A percentile compares a stretch with the other conserved stretches of the same genome.
These are phyloP conservation scores for Larimichthys crocea DNA, from an alignment of 2,113 vertebrate species.

Conservation along the genomic window DNA sequence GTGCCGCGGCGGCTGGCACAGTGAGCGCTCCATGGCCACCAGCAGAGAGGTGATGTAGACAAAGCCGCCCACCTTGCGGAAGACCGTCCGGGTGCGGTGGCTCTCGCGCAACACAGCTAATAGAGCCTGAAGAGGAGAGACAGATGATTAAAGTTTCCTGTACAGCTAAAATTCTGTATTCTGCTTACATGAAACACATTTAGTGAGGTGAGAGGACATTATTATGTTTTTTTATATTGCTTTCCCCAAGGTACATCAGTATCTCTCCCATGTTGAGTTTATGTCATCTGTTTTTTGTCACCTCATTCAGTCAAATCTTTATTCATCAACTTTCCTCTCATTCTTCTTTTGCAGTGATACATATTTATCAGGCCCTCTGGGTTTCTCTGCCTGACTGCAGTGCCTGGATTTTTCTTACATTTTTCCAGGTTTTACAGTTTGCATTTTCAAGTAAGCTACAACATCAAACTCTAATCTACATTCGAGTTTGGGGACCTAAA, in stretches of 20 bases:
- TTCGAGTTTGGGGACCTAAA: conserved; percentile 10
- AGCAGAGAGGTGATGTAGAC: conserved; percentile 97
- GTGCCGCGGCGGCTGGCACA: conserved; percentile 89
- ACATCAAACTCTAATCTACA: conserved; percentile 42
- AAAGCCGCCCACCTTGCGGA: conserved; percentile 97
- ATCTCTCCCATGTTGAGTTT: neutral
- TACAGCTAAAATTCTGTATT: neutral
- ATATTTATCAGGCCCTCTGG: conserved; percentile 21
- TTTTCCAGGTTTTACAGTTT: conserved; percentile 8
- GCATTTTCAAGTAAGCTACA: conserved; percentile 3
- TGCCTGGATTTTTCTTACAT: neutral
- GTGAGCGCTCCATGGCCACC: conserved; percentile 96
- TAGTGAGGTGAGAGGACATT: neutral
- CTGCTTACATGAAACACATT: neutral
- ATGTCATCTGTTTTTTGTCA: neutral
- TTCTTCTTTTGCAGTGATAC: neutral
- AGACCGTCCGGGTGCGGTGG: conserved; percentile 96
- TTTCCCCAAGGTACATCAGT: no score
- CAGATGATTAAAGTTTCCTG: neutral
- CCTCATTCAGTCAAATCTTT: conserved; percentile 26
- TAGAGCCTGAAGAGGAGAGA: conserved; percentile 84
- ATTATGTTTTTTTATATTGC: neutral
- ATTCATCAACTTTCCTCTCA: conserved; percentile 9
- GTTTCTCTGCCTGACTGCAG: neutral
- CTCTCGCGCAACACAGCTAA: conserved; percentile 93